Conservation (phyloP, 1,140 invertebrate species). For the Solenopsis invicta region DNA sequence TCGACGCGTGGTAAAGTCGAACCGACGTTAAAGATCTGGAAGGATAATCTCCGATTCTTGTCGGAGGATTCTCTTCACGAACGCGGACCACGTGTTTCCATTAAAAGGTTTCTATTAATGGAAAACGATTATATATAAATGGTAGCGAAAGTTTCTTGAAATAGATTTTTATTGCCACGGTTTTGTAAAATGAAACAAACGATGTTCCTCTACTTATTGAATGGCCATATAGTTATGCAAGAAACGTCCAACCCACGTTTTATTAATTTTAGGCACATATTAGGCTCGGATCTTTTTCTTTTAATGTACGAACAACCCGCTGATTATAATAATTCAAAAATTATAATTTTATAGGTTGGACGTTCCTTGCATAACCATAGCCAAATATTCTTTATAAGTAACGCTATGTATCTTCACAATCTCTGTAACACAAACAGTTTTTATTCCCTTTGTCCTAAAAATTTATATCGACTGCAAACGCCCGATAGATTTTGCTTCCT, state of each 20-base stretch:
- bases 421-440: not conserved
- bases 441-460: not conserved
- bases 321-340: no score
- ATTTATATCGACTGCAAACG: not conserved
- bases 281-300: no score
- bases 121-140: not conserved
- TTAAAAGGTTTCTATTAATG: constrained; percentile 36
- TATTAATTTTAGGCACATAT: no score
- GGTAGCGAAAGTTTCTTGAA: not conserved
- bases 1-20: constrained; percentile 55
- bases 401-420: not conserved
- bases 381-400: not conserved
- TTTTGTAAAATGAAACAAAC: not conserved
- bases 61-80: constrained; percentile 19
- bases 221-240: no score
- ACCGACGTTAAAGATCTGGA: constrained; percentile 20
- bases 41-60: constrained; percentile 38
- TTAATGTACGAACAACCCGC: no score
- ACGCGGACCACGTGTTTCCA: constrained; percentile 22
- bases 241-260: no score
- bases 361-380: no score
- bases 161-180: not conserved
- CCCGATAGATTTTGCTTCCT: not conserved
- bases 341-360: no score
- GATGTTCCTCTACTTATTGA: not conserved